These are phyloP conservation scores for Aeoliscus strigatus DNA, from an alignment of 2,797 vertebrate species.

Conservation along the genomic window DNA sequence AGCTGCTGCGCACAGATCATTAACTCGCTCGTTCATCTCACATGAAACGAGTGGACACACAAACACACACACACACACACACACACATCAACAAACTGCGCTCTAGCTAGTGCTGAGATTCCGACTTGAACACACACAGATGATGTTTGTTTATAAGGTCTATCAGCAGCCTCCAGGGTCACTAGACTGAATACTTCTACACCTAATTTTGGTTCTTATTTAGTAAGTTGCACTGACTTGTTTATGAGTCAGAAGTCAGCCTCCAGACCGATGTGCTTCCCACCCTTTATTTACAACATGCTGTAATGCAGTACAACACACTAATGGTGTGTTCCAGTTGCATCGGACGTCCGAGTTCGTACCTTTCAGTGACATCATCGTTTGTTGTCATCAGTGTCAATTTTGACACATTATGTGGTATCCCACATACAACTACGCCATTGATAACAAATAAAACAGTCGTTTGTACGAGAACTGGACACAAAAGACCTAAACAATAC, in stretches of 20 bases:
- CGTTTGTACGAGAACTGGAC: no score
- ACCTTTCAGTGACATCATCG: no score
- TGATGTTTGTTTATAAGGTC: slow-evolving; percentile 8
- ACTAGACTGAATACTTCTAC: neutral
- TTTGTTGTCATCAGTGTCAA: no score
- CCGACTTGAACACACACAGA: slow-evolving; percentile 3
- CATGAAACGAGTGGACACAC: slow-evolving; percentile 5
- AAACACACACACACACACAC: neutral
- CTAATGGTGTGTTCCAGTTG: no score
- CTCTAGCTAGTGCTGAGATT: neutral
- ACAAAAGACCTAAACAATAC: no score
- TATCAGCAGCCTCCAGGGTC: slow-evolving; percentile 3
- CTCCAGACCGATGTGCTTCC: no score
- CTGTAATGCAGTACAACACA: no score
- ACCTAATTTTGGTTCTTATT: neutral
- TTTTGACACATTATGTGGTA: no score
- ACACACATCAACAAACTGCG: neutral
- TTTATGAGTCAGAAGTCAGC: neutral
- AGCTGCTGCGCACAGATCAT: slow-evolving; percentile 36
- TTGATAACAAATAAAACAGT: no score
- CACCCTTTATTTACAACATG: no score
- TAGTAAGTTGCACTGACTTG: neutral
- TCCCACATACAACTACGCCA: no score
- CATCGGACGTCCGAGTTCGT: no score
- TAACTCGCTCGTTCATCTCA: slow-evolving; percentile 36